Evolutionary conservation across 1,140 invertebrate species (phyloP).

Genomic region (Samia ricini): DNA sequence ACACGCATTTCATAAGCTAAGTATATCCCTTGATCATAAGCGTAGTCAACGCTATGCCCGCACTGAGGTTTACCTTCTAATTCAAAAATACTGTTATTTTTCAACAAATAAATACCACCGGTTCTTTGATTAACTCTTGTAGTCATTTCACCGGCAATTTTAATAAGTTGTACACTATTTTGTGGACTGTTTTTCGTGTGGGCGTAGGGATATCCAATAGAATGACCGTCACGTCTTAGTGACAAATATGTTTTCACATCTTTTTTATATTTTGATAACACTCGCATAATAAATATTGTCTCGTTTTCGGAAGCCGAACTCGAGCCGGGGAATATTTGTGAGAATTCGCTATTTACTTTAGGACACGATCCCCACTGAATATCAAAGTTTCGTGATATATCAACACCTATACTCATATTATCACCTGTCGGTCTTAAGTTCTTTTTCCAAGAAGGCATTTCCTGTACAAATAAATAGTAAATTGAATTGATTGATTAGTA

Average conservation of each 20-base stretch:
- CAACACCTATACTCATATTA: constrained; percentile 41
- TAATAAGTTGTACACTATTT: constrained; percentile 20
- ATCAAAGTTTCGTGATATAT: constrained; percentile 58
- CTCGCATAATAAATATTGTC: constrained; percentile 46
- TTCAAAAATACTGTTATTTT: constrained; percentile 46
- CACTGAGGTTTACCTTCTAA: constrained; percentile 45
- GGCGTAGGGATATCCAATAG: constrained; percentile 49
- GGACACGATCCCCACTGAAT: constrained; percentile 41
- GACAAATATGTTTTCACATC: constrained; percentile 54
- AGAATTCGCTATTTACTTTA: constrained; percentile 32
- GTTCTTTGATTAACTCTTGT: constrained; percentile 54
- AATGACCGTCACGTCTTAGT: constrained; percentile 51
- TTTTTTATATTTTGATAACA: constrained; percentile 44
- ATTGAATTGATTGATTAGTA: not conserved
- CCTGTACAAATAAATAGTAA: constrained; percentile 9
- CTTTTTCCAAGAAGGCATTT: constrained; percentile 40
- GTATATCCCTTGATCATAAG: constrained; percentile 34
- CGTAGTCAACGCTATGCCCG: constrained; percentile 64
- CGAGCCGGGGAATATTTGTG: constrained; percentile 40
- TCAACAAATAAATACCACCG: constrained; percentile 44
- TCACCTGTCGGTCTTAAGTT: constrained; percentile 34
- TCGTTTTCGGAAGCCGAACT: constrained; percentile 47
- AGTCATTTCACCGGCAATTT: constrained; percentile 38
- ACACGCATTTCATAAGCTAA: constrained; percentile 59
- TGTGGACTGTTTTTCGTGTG: constrained; percentile 18